Evolutionary conservation across 1,140 invertebrate species (phyloP).

Genomic region (Aphelinus atriplicis): DNA sequence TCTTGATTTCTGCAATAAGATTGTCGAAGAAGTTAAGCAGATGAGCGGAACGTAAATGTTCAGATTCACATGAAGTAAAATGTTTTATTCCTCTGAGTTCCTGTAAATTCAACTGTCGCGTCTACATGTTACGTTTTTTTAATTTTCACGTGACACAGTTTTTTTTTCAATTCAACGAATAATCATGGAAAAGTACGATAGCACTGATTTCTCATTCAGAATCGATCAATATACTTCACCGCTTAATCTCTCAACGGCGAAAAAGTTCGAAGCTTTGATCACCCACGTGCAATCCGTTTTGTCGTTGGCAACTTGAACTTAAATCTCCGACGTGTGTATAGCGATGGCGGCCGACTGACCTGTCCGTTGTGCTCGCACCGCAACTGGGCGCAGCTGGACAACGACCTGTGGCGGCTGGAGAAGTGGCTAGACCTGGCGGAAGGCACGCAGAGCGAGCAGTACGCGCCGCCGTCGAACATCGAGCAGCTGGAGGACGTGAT

Average conservation of each 20-base stretch:
- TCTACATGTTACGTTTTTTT: too few relatives aligned
- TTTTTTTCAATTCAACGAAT: background rate
- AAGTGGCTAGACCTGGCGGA: slow-evolving; percentile 91
- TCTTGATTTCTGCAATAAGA: too few relatives aligned
- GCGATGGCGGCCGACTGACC: slow-evolving; percentile 78
- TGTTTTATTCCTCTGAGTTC: too few relatives aligned
- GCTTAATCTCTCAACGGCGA: background rate
- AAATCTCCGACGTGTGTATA: slow-evolving; percentile 50
- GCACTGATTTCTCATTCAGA: too few relatives aligned
- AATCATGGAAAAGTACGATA: too few relatives aligned
- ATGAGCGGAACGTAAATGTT: too few relatives aligned
- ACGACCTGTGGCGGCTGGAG: slow-evolving; percentile 88
- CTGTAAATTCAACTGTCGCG: too few relatives aligned
- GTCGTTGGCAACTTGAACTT: background rate
- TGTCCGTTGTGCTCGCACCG: slow-evolving; percentile 84
- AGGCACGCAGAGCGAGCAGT: slow-evolving; percentile 77
- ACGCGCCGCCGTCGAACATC: slow-evolving; percentile 77
- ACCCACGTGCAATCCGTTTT: background rate
- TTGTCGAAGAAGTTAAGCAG: too few relatives aligned
- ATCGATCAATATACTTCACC: too few relatives aligned
- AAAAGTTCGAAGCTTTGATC: slow-evolving; percentile 11
- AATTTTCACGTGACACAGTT: background rate
- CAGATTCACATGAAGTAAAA: too few relatives aligned
- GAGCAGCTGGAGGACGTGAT: slow-evolving; percentile 87
- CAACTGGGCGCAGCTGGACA: slow-evolving; percentile 89